These are phyloP conservation scores for Felis catus DNA, from an alignment of 2,113 vertebrate species.

Conservation along the genomic window F.catus_Fca126_mat1.0 CM031419.1:10835001-10835500, in stretches of 20 bases:
- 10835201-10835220: not conserved
- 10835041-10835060: not conserved
- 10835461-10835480: not conserved
- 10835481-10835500: not conserved
- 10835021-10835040: rapidly evolving
- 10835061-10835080: not conserved
- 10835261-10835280: not conserved
- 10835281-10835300: not conserved
- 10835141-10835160: not conserved
- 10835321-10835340: not conserved
- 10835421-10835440: rapidly evolving
- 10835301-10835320: not conserved
- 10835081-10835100: not conserved
- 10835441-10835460: not conserved
- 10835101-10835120: rapidly evolving
- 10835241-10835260: rapidly evolving
- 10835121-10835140: not conserved
- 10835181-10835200: not conserved
- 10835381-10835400: not conserved
- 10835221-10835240: not conserved
- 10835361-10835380: rapidly evolving
- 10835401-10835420: rapidly evolving
- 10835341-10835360: rapidly evolving
- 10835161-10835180: not conserved
- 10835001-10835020: rapidly evolving